phyloP scores from a whole-genome alignment of 2,888 invertebrate species.

The Coremacera marginata region DNA sequence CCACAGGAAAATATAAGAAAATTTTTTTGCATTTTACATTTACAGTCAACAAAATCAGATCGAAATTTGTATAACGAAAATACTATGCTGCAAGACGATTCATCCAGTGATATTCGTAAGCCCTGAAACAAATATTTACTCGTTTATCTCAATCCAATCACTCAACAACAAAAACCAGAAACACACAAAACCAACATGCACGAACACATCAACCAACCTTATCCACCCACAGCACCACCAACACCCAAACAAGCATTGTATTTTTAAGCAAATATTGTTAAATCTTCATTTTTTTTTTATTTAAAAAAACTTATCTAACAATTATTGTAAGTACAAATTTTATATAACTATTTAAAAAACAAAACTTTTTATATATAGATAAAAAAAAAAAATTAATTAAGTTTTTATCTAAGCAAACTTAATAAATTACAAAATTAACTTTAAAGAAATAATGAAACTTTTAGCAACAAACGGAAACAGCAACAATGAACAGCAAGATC shows the following conservation, averaged over 20 bases:
- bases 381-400: background rate
- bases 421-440: too few relatives aligned
- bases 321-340: slow-evolving; percentile 9
- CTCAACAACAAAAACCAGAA: slow-evolving; percentile 23
- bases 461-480: slow-evolving; percentile 35
- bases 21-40: slow-evolving; percentile 29
- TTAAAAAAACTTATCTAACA: background rate
- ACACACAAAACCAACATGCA: slow-evolving; percentile 19
- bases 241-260: slow-evolving; percentile 11
- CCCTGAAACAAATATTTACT: slow-evolving; percentile 37
- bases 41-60: slow-evolving; percentile 68
- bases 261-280: slow-evolving; percentile 16
- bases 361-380: background rate
- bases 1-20: background rate
- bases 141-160: slow-evolving; percentile 26
- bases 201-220: slow-evolving; percentile 23
- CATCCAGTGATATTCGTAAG: slow-evolving; percentile 60
- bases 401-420: background rate
- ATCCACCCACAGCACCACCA: slow-evolving; percentile 17
- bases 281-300: background rate
- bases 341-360: background rate
- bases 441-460: slow-evolving; percentile 29
- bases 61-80: slow-evolving; percentile 65
- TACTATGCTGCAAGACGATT: slow-evolving; percentile 62
- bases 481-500: slow-evolving; percentile 29